Base-by-base conservation (phyloP, 1,140 invertebrate genomes). In the Micrasema longulum region DNA sequence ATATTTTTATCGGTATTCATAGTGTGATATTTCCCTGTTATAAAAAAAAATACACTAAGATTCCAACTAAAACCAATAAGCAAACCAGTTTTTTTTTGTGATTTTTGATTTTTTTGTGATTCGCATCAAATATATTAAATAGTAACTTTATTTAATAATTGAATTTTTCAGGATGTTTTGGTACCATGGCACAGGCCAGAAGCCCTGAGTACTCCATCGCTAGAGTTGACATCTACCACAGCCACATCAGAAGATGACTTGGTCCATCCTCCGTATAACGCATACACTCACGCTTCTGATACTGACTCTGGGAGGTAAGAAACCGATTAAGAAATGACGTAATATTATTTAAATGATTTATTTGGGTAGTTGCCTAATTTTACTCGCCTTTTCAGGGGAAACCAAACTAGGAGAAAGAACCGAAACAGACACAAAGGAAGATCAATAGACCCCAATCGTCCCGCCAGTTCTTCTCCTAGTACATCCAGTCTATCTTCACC, bases 161-260 rank as follows among this genome's bases (percentile, higher is more conserved):
- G n/a, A 4, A 16, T 22, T 41, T 67, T 67, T 41, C 93, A 97
- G 86, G 97, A 99, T 84, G 95, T 99, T 43, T 84, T 99, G 31
- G 94, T 99, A 69, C 97, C 97, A 1, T 98, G 96, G 96, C 93
- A 95, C 76, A 86, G 90, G 53, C 92, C 92, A 1, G 89, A 88
- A 69, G 90, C 83, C 4, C 79, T 89, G 12, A 89, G 88, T 73
- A 89, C 89, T 0, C 90, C 90, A 9, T 90, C 89, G 1, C 84
- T 89, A 10, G 89, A 91, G 31, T 84, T 89, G 6, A 88, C 90
- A 12, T 83, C 86, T 31, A 85, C 86, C 4, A 87, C 88, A 0
- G 89, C 87, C 23, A 88, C 87, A 0, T 88, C 87, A 3, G 88
- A 89, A 60, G 89, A 90, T 35, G 83, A 84, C 22, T 75, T 79